Evolutionary conservation across 2,888 invertebrate species (phyloP), one percentile per base, ranked within the genome.

Genomic region (Dasypolia templi): DNA sequence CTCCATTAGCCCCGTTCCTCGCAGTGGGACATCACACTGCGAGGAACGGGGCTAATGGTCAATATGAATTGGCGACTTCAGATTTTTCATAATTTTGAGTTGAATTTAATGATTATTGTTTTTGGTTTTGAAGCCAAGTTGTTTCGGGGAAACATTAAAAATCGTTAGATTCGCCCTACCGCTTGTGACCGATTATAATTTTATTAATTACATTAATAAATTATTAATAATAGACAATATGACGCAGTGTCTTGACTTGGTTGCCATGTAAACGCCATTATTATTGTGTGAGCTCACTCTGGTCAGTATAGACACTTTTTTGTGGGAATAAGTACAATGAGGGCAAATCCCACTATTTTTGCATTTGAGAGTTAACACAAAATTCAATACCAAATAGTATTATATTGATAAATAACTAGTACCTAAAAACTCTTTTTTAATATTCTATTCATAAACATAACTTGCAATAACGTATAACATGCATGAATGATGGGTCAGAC

Each of bases 361-460:
- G n/a, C n/a, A n/a, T n/a, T n/a, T n/a, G 11, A 39, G 22, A 2
- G 3, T 51, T 32, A 2, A 29, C n/a, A 42, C 14, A 29, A 49
- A 72, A 39, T 6, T 1, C n/a, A 11, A 42, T 19, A 3, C 39
- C 3, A n/a, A n/a, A n/a, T n/a, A n/a, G n/a, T n/a, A n/a, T n/a
- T n/a, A n/a, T n/a, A n/a, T n/a, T n/a, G n/a, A n/a, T n/a, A n/a
- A n/a, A n/a, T n/a, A n/a, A n/a, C n/a, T n/a, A n/a, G n/a, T 14
- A 19, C 1, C 17, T 19, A 51, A 67, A 59, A n/a, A 9, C 0
- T 14, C 3, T 35, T 14, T 35, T 63, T 63, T 44, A 19, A 64
- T 69, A 63, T 73, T 79, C 62, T 81, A 78, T 81, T 66, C 68
- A 79, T 70, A 72, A 63, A 69, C 65, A 73, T 83, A 80, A 81